Evolutionary conservation across 2,797 vertebrate species (phyloP), one percentile per base, ranked within the genome.

Genomic region (Muscicapa comitata): DNA sequence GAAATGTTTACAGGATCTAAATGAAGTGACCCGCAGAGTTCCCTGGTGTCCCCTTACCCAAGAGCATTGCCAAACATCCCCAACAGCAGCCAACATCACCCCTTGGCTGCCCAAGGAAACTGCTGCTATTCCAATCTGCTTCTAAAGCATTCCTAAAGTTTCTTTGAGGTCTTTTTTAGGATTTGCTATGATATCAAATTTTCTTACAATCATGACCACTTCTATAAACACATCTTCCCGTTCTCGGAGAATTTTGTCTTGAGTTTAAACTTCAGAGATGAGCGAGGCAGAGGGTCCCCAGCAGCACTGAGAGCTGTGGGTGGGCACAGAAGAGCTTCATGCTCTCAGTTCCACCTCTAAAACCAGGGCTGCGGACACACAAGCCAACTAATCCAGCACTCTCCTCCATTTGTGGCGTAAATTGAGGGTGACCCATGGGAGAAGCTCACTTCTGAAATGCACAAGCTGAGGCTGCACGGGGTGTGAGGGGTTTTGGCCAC

Each of bases 1-100:
- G 90, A 94, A 97, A 96, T 96, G 88, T 96, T 97, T 96, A 96
- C 19, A 20, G 88, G 90, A 93, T 95, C 89, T 74, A 37, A 73
- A 85, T 74, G 83, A 95, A 93, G 80, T 95, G 94, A 96, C 92
- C 94, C 94, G 73, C 77, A 43, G 35, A 62, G 79, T 48, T 90
- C 87, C 57, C 33, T 40, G 71, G 78, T 94, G 83, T 96, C 90
- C 80, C 86, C 54, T 97, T 96, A 95, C 93, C 87, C 83, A 63
- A 63, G 55, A 83, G 71, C 65, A 23, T 4, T 83, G 87, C 86
- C 88, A 76, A 88, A 73, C 0, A 0, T 55, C 92, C 12, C 88
- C 11, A 1, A 59, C 13, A 14, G 76, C 92, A 80, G 80, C 73
- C 93, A 79, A 38, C 28, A 18, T 88, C 85, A 74, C 84, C 71